Base-by-base conservation (phyloP, 2,113 vertebrate species). In the Hemibates koningsi region DNA sequence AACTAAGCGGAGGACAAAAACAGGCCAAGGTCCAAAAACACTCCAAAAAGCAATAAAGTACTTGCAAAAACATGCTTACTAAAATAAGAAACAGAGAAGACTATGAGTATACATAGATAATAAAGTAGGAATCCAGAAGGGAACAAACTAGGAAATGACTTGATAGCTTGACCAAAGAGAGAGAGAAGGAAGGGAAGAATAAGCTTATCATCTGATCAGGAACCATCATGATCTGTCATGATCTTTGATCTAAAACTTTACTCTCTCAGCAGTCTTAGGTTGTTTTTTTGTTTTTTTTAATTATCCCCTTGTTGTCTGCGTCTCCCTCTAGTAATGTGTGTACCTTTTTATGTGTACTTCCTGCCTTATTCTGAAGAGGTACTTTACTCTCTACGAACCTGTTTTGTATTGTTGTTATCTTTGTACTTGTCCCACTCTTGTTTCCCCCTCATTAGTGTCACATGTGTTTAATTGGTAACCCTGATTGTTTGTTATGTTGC, bases 201-300 rank as follows among this genome's bases (percentile, higher is more conserved):
- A 29, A 10, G 9, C 38, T 16, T 27, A 43, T 71, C 12, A 16
- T 24, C n/a, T 43, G 36, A 24, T 68, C 63, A 24, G 36, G 66
- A 71, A 27, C 66, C n/a, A 24, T 14, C 38, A 43, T 71, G n/a
- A 34, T 63, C 7, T 71, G 13, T 71, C 7, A 24, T 24, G 12
- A 71, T 71, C 66, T 12, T 29, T 48, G 24, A 48, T 48, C 16
- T 11, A 76, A 76, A 48, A 29, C 43, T 48, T 48, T 29, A 7
- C 68, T 73, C 16, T 45, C 43, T 73, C 14, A 11, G 68, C 7
- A 48, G 41, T 48, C 68, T 48, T 29, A 48, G 4, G 43, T 19
- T 48, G 9, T 61, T 61, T 0, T 10, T 10, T 0, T 3, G 6
- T 11, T 73, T 61, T 27, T 27, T 43, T 0, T 0, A 19, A 38